Evolutionary conservation across 2,888 invertebrate genomes (phyloP).

Genomic region (Tetropium fuscum): DNA sequence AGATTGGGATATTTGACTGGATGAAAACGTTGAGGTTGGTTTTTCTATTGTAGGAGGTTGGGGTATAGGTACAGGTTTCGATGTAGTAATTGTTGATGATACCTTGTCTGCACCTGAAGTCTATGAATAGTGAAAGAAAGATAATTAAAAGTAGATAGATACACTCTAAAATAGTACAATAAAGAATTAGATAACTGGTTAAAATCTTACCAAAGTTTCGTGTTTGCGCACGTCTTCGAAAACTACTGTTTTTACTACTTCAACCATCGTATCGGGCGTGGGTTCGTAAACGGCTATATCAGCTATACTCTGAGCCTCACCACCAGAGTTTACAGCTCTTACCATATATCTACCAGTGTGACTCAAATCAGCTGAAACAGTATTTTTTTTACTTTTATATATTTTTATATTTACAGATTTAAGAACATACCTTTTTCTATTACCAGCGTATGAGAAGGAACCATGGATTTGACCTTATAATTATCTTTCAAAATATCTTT

Average conservation of each 20-base stretch:
- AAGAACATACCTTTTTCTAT: constrained; percentile 80
- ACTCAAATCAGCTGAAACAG: constrained; percentile 68
- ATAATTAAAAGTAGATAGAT: constrained; percentile 37
- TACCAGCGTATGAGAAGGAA: constrained; percentile 76
- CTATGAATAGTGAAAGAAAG: constrained; percentile 45
- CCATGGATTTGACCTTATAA: constrained; percentile 72
- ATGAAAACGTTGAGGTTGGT: constrained; percentile 41
- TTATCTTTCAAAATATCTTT: constrained; percentile 69
- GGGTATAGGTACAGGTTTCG: constrained; percentile 40
- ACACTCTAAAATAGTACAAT: constrained; percentile 21
- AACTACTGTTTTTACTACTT: constrained; percentile 75
- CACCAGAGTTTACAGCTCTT: constrained; percentile 78
- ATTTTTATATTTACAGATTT: background rate
- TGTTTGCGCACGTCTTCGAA: constrained; percentile 70
- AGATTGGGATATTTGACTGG: constrained; percentile 52
- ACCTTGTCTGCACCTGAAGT: constrained; percentile 57
- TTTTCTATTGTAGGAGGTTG: constrained; percentile 45
- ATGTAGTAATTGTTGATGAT: constrained; percentile 51
- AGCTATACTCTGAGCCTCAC: constrained; percentile 86
- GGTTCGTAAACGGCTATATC: constrained; percentile 81
- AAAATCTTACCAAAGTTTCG: constrained; percentile 64
- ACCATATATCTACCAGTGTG: constrained; percentile 85
- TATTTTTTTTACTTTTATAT: background rate
- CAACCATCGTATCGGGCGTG: constrained; percentile 75
- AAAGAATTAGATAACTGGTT: background rate